Evolutionary conservation across 1,140 invertebrate species (phyloP), one percentile per base, ranked within the genome.

Genomic region (Rhagoletis zephyria): DNA sequence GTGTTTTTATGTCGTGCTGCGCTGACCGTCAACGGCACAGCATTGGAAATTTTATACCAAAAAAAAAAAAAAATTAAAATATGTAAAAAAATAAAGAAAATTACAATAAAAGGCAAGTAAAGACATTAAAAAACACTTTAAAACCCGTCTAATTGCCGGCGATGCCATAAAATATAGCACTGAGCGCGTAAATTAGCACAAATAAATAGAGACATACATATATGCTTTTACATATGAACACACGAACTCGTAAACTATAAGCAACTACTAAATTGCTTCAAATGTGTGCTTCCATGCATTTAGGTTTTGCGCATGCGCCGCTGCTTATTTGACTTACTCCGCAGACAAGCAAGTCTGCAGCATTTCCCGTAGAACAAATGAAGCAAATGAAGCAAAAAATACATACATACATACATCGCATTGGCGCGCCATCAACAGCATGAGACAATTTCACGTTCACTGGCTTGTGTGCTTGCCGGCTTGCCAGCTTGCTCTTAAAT

Each of bases 101-200:
- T 81, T 48, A 30, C 19, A 81, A 19, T 59, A 56, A 45, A 30
- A 77, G 45, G 45, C 42, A 51, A 45, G n/a, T 77, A 77, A 81
- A 81, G n/a, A 56, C 16, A 30, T 67, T 67, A 40, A 7, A 30
- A 30, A 30, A 40, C 48, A 81, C 74, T 48, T 81, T 30, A 81
- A 81, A 81, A 56, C 51, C 19, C 74, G 74, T 81, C 74, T 81
- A 81, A 81, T 81, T 81, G 74, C 48, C 45, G 19, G 74, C 74
- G 56, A 81, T 48, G 19, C 74, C 74, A 81, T 81, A 81, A 81
- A 81, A 81, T 56, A 56, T 16, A 51, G 19, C 19, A 81, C 74
- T 56, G 48, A 19, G 48, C 51, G 74, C 45, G n/a, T 12, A 81
- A 81, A 81, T 81, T 81, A 81, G 56, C n/a, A 81, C 51, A 81